A percentile compares a stretch with the other conserved stretches of the same genome.
phyloP scores from a whole-genome alignment of 64 coral and sea anemone species.

The Stichodactyla mertensii region DNA sequence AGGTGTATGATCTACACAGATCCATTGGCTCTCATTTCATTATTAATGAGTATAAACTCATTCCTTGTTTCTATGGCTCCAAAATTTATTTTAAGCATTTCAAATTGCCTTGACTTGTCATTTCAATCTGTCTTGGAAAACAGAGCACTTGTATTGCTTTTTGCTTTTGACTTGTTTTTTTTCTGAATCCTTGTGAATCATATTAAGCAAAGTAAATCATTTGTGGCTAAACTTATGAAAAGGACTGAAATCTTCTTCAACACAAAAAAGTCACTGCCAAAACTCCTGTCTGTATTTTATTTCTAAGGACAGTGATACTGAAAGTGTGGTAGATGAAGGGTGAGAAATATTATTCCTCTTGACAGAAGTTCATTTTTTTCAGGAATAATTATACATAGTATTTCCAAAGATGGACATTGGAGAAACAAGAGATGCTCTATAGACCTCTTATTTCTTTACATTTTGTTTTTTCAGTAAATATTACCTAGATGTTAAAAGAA shows the following conservation, averaged over 20 bases:
- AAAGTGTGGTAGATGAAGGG: slow-evolving; percentile 22
- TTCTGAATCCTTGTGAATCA: not conserved
- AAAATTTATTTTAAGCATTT: slow-evolving; percentile 12
- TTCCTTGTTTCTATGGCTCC: slow-evolving; percentile 5
- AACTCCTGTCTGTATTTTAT: slow-evolving; percentile 81
- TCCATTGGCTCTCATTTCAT: not conserved
- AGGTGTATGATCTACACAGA: not conserved
- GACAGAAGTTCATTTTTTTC: not conserved
- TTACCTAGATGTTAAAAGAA: slow-evolving; percentile 91
- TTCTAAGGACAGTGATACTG: slow-evolving; percentile 52
- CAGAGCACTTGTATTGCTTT: not conserved
- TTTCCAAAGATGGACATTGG: not conserved
- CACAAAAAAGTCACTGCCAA: slow-evolving; percentile 7
- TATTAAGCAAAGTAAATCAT: not conserved
- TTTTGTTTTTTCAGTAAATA: slow-evolving; percentile 73
- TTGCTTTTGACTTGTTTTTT: not conserved
- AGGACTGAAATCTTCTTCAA: slow-evolving; percentile 14
- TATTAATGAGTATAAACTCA: slow-evolving; percentile 7
- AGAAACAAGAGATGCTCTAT: not conserved
- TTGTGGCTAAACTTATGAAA: slow-evolving; percentile 49
- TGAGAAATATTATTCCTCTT: not conserved
- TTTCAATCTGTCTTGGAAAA: not conserved
- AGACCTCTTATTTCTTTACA: not conserved
- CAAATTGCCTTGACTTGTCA: not conserved
- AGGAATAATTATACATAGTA: not conserved